A percentile compares a stretch with the other conserved stretches of the same genome.
phyloP scores from a whole-genome alignment of 2,797 vertebrate genomes.

The Sebastolobus alascanus region DNA sequence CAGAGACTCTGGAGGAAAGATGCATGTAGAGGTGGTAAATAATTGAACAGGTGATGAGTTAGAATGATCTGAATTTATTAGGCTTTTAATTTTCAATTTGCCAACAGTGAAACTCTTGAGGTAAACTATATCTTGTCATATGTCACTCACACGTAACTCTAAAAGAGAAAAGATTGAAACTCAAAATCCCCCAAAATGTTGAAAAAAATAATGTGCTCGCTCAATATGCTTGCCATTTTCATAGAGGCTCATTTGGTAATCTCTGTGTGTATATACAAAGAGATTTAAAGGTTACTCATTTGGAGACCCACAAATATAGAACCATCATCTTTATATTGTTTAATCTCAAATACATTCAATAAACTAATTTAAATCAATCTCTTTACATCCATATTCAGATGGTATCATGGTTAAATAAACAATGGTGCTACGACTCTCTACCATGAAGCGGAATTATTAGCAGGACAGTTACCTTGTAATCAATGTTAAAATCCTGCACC shows the following conservation, averaged over 20 bases:
- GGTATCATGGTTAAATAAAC: neutral
- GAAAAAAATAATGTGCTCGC: too few relatives aligned
- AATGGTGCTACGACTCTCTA: too few relatives aligned
- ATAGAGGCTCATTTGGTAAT: neutral
- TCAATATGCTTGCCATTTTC: neutral
- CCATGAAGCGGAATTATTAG: too few relatives aligned
- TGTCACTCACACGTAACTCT: neutral
- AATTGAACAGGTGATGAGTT: neutral
- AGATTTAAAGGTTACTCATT: too few relatives aligned
- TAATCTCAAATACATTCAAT: neutral
- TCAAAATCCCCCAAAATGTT: too few relatives aligned
- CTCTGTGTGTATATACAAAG: too few relatives aligned
- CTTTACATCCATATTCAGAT: neutral
- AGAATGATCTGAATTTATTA: neutral
- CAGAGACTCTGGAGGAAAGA: slow-evolving; percentile 86
- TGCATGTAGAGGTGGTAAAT: neutral
- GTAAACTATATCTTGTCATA: neutral
- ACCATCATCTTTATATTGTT: neutral
- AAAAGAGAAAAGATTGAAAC: neutral
- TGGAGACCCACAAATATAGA: too few relatives aligned
- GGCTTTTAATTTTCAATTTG: neutral
- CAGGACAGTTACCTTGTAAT: slow-evolving; percentile 86
- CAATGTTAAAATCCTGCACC: slow-evolving; percentile 79
- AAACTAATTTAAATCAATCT: neutral
- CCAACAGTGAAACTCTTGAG: neutral